Base-by-base conservation (phyloP, 2,113 vertebrate species). In the Elanus axillaris region DNA sequence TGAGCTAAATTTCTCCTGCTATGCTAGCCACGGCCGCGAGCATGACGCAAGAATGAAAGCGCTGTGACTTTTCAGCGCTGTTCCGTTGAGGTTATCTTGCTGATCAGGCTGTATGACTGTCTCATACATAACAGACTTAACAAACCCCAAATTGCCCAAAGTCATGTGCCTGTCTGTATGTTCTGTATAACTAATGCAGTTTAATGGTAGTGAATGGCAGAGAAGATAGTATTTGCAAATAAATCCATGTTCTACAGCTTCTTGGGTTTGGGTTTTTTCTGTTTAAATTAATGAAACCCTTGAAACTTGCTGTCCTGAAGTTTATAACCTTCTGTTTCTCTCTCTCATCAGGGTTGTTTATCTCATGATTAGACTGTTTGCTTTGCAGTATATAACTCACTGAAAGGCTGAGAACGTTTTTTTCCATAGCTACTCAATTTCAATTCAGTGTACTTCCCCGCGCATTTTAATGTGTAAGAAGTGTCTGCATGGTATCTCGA, bases 341-440 rank as follows among this genome's bases (percentile, higher is more conserved):
- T 66, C 59, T 90, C 89, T 94, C 86, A 20, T 91, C 4, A 1
- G 56, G 22, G 67, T 69, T 95, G 45, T 94, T 95, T 95, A 79
- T 86, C 72, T 95, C 83, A 0, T 80, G 47, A 77, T 95, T 88
- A 90, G 64, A 63, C 66, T 86, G 75, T 94, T 93, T 92, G 92
- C 66, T 91, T 93, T 92, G 92, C 93, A 82, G 93, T 76, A 82
- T 72, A 27, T 86, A 90, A 84, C 42, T 95, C 75, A 52, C 71
- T 74, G 81, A 86, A 80, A 73, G 56, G 29, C 80, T 86, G 69
- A 85, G 86, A 85, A 63, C 7, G 0, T 84, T 89, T 90, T 90
- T 93, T 94, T 86, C 62, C 62, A 12, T 50, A 93, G 60, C 60
- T 85, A 21, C 91, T 82, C 3, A 1, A 84, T 94, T 91, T 82